Evolutionary conservation across 2,113 vertebrate species (phyloP).

Genomic region (Diphyllodes magnificus): DNA sequence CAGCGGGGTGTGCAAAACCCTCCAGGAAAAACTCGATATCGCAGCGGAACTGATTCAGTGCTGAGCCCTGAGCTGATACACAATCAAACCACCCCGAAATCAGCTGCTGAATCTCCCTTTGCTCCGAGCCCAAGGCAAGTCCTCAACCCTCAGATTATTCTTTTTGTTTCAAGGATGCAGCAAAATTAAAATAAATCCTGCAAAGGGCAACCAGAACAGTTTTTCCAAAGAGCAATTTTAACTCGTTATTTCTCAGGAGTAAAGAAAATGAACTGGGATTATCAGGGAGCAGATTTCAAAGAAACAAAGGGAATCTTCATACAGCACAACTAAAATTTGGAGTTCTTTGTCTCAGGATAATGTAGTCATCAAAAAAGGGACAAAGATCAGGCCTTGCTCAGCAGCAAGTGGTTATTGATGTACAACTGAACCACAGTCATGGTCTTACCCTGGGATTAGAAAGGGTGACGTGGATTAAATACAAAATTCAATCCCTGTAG

Average conservation of each 20-base stretch:
- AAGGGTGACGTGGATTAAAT: not conserved
- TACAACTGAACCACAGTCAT: not conserved
- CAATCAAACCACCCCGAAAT: not conserved
- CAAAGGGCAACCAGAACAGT: not conserved
- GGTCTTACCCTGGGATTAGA: not conserved
- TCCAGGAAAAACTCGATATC: not conserved
- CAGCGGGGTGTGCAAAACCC: not conserved
- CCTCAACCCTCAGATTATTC: not conserved
- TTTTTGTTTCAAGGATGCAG: not conserved
- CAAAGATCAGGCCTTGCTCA: not conserved
- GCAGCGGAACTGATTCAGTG: slow-evolving; percentile 17
- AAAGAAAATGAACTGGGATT: not conserved
- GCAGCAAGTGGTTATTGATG: not conserved
- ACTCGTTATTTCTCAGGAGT: not conserved
- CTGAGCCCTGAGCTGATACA: not conserved
- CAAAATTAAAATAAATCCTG: not conserved
- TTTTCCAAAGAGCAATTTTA: not conserved
- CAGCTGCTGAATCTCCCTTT: not conserved
- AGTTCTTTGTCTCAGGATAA: not conserved
- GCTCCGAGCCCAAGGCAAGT: not conserved
- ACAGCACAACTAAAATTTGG: not conserved
- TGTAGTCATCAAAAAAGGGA: not conserved
- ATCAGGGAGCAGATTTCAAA: not conserved
- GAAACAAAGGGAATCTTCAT: not conserved
- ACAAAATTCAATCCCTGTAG: not conserved